Conservation (phyloP, 2,888 invertebrate genomes). For the Coleophora flavipennella region DNA sequence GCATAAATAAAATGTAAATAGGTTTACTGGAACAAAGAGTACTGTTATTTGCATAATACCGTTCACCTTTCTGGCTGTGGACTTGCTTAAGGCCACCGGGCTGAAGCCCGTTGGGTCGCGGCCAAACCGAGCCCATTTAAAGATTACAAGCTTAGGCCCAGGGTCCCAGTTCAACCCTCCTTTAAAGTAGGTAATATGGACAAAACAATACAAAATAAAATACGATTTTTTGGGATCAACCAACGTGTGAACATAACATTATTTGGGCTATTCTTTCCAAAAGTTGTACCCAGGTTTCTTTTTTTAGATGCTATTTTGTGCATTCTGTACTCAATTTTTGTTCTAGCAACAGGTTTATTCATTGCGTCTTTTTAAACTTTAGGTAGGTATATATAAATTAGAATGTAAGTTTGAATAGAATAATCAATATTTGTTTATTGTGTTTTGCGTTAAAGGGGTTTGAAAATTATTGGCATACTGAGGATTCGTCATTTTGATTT, state of each 20-base stretch:
- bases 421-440: too few relatives aligned
- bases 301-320: too few relatives aligned
- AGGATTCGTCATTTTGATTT: too few relatives aligned
- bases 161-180: conserved; percentile 8
- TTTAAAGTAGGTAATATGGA: not conserved
- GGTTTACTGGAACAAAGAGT: conserved; percentile 62
- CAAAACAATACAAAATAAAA: not conserved
- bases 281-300: too few relatives aligned
- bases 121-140: conserved; percentile 61
- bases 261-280: too few relatives aligned
- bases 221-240: not conserved
- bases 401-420: too few relatives aligned
- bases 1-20: conserved; percentile 65
- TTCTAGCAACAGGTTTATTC: too few relatives aligned
- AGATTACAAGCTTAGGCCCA: conserved; percentile 58
- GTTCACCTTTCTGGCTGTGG: conserved; percentile 62
- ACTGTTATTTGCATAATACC: conserved; percentile 65
- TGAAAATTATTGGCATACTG: too few relatives aligned
- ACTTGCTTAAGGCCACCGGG: conserved; percentile 23
- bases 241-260: not conserved
- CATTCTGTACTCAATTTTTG: too few relatives aligned
- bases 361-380: too few relatives aligned
- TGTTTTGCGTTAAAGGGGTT: too few relatives aligned
- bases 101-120: conserved; percentile 39
- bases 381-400: too few relatives aligned